Evolutionary conservation across 2,888 invertebrate species (phyloP).

Genomic region (Nephrotoma flavescens): DNA sequence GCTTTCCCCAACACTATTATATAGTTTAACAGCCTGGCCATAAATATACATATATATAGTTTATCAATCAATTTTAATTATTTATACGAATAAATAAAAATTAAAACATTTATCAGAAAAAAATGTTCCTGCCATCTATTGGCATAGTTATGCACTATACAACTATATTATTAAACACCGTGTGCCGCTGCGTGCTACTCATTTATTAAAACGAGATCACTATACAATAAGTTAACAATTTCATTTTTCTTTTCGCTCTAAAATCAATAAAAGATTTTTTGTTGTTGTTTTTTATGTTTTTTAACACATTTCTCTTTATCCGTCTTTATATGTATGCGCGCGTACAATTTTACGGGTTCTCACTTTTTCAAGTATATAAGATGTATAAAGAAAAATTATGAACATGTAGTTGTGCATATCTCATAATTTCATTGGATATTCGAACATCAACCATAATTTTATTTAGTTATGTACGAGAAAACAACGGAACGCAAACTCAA

Average conservation of each 20-base stretch:
- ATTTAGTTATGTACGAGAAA: neutral
- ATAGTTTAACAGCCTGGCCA: neutral
- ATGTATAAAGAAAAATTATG: neutral
- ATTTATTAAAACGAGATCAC: neutral
- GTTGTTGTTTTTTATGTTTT: neutral
- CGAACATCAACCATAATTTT: neutral
- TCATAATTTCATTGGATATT: neutral
- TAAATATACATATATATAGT: neutral
- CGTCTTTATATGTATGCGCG: neutral
- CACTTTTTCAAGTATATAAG: neutral
- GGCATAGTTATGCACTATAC: neutral
- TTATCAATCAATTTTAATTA: neutral
- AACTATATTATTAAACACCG: neutral
- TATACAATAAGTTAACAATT: neutral
- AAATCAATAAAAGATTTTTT: neutral
- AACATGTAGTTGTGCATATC: neutral
- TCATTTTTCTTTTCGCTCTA: neutral
- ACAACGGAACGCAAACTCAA: neutral
- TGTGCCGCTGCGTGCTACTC: neutral
- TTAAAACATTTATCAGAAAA: neutral
- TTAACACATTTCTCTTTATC: neutral
- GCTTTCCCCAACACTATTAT: neutral
- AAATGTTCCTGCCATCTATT: neutral
- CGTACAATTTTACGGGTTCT: neutral
- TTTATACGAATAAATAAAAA: neutral